These are phyloP conservation scores for Chesias legatella DNA, from an alignment of 2,888 invertebrate species.

Conservation along the genomic window DNA sequence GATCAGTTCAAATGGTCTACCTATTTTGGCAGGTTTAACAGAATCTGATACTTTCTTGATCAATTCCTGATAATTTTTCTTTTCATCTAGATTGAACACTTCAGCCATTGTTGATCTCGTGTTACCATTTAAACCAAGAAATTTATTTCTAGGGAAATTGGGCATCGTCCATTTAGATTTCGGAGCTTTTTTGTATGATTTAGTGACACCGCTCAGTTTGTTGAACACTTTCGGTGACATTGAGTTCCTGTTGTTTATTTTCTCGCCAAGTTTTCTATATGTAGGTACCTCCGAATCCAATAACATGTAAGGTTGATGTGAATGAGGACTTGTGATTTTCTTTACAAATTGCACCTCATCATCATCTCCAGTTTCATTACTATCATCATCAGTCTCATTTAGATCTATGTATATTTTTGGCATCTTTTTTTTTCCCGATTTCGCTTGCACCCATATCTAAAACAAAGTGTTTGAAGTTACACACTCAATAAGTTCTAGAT, in stretches of 20 bases:
- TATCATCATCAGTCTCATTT: slow-evolving; percentile 52
- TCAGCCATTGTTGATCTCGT: slow-evolving; percentile 63
- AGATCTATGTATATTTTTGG: slow-evolving; percentile 58
- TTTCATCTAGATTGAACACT: slow-evolving; percentile 80
- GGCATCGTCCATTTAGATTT: slow-evolving; percentile 35
- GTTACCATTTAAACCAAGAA: slow-evolving; percentile 54
- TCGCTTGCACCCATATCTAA: slow-evolving; percentile 58
- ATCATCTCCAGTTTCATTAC: slow-evolving; percentile 38
- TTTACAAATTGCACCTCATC: slow-evolving; percentile 68
- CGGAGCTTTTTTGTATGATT: slow-evolving; percentile 56
- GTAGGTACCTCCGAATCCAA: slow-evolving; percentile 47
- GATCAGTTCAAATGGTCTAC: slow-evolving; percentile 50
- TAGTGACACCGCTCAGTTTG: slow-evolving; percentile 64
- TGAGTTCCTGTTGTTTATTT: slow-evolving; percentile 43
- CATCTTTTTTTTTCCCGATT: slow-evolving; percentile 45
- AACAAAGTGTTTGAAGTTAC: slow-evolving; percentile 26
- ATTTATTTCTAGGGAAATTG: slow-evolving; percentile 52
- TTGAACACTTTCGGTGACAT: slow-evolving; percentile 52
- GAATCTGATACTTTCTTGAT: slow-evolving; percentile 61
- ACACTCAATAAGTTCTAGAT: too few species aligned
- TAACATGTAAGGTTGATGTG: slow-evolving; percentile 52
- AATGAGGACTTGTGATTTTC: slow-evolving; percentile 51
- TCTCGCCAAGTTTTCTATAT: slow-evolving; percentile 52
- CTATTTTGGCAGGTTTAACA: slow-evolving; percentile 41
- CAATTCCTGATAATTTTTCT: slow-evolving; percentile 76